Percentiles rank a stretch among this genome's conserved stretches.
These are phyloP conservation scores for Platyrinchus mystaceus DNA, from an alignment of 2,797 vertebrate genomes.

Conservation along the genomic window DNA sequence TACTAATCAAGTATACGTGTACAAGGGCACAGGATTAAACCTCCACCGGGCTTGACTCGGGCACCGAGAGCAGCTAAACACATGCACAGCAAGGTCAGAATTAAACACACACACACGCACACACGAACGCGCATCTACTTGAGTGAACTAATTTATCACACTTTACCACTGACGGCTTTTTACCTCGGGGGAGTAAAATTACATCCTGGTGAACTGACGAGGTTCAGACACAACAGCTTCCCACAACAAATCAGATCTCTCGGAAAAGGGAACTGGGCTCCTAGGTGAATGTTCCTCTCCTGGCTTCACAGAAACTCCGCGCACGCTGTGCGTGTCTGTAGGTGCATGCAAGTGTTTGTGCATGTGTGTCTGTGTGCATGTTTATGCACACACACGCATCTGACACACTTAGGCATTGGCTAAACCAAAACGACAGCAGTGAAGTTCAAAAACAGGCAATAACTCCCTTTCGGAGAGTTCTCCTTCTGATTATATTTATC, in stretches of 20 bases:
- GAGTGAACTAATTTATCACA: constrained; percentile 81
- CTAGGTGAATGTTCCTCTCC: neutral
- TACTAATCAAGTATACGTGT: constrained; percentile 92
- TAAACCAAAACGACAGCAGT: neutral
- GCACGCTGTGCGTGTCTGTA: neutral
- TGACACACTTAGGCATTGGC: rapidly evolving
- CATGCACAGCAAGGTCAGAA: constrained; percentile 82
- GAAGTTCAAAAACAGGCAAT: neutral
- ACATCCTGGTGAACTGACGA: constrained; percentile 70
- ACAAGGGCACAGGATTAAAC: constrained; percentile 92
- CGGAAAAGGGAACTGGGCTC: neutral
- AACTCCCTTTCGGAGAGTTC: neutral
- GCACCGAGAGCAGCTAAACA: constrained; percentile 80
- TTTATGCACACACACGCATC: rapidly evolving
- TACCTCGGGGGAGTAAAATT: constrained; percentile 78
- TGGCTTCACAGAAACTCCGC: neutral
- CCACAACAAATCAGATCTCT: constrained; percentile 52
- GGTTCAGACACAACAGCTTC: constrained; percentile 67
- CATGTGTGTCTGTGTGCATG: rapidly evolving
- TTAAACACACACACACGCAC: constrained; percentile 71
- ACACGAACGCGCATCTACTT: constrained; percentile 71
- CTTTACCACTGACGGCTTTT: constrained; percentile 77
- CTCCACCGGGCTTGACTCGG: constrained; percentile 85
- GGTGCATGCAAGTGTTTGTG: rapidly evolving
- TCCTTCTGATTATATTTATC: constrained; percentile 32